Conservation (phyloP, 2,797 vertebrate species). For the Poecilia picta region DNA sequence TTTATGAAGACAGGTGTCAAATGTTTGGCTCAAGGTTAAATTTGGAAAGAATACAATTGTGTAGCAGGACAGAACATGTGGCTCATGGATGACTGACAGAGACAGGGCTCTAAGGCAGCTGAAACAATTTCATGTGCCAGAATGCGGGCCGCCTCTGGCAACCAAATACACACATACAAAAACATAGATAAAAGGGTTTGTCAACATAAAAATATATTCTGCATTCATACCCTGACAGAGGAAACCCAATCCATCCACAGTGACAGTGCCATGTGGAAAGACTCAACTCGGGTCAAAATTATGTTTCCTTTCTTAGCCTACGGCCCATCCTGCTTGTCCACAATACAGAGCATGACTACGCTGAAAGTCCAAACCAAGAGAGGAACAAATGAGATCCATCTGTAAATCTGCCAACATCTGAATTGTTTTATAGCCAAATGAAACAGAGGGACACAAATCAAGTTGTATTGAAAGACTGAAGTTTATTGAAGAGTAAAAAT, state of each 20-base stretch:
- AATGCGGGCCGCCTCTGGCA: slow-evolving; percentile 50
- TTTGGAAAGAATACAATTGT: slow-evolving; percentile 22
- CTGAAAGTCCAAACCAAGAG: slow-evolving; percentile 14
- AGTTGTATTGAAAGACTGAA: slow-evolving; percentile 2
- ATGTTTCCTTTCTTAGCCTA: slow-evolving; percentile 48
- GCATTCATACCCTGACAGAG: slow-evolving; percentile 27
- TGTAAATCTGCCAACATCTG: slow-evolving; percentile 13
- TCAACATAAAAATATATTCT: slow-evolving; percentile 42
- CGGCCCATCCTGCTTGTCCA: slow-evolving; percentile 24
- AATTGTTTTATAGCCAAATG: slow-evolving; percentile 14
- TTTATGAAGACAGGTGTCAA: slow-evolving; percentile 35
- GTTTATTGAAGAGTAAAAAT: slow-evolving; percentile 2
- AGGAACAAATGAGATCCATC: slow-evolving; percentile 33
- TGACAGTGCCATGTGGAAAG: slow-evolving; percentile 37
- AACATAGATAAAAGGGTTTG: slow-evolving; percentile 38
- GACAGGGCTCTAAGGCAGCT: slow-evolving; percentile 68
- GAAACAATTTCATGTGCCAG: slow-evolving; percentile 60
- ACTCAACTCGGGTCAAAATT: slow-evolving; percentile 36
- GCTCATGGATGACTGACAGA: slow-evolving; percentile 67
- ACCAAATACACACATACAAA: slow-evolving; percentile 28
- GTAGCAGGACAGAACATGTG: slow-evolving; percentile 32
- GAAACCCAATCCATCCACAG: slow-evolving; percentile 62
- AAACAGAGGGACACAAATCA: slow-evolving; percentile 15
- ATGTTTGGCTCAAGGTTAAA: background rate
- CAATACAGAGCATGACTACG: slow-evolving; percentile 25